phyloP scores from a whole-genome alignment of 2,113 vertebrate genomes.

The Mellivora capensis region DNA sequence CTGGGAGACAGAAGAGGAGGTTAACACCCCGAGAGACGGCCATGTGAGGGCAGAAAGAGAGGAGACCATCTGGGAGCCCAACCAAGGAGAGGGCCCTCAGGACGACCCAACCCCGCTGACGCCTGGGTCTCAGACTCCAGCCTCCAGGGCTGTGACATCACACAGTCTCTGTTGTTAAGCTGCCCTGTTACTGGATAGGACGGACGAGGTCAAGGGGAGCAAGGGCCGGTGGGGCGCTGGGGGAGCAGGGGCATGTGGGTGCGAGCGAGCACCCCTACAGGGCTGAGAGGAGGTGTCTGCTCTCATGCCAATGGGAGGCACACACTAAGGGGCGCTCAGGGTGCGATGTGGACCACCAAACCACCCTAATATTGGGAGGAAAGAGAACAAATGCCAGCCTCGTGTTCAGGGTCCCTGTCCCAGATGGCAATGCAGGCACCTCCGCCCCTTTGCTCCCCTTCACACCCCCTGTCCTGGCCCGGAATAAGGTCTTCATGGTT shows the following conservation, averaged over 20 bases:
- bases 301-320: background rate
- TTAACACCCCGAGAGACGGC: background rate
- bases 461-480: rapidly evolving
- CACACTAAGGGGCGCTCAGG: background rate
- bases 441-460: background rate
- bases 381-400: background rate
- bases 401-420: background rate
- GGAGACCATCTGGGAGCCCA: rapidly evolving
- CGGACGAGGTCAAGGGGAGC: background rate
- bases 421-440: rapidly evolving
- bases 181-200: background rate
- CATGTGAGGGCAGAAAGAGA: background rate
- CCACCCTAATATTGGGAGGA: background rate
- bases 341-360: background rate
- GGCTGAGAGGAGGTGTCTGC: rapidly evolving
- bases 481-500: rapidly evolving
- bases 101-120: background rate
- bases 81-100: background rate
- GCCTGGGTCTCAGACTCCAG: background rate
- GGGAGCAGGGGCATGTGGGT: background rate
- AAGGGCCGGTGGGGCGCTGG: rapidly evolving
- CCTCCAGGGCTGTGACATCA: background rate
- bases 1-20: background rate
- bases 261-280: background rate
- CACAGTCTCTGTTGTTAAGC: background rate